These are phyloP conservation scores for Tipula helvola DNA, from an alignment of 2,888 invertebrate species.

Conservation along the genomic window DNA sequence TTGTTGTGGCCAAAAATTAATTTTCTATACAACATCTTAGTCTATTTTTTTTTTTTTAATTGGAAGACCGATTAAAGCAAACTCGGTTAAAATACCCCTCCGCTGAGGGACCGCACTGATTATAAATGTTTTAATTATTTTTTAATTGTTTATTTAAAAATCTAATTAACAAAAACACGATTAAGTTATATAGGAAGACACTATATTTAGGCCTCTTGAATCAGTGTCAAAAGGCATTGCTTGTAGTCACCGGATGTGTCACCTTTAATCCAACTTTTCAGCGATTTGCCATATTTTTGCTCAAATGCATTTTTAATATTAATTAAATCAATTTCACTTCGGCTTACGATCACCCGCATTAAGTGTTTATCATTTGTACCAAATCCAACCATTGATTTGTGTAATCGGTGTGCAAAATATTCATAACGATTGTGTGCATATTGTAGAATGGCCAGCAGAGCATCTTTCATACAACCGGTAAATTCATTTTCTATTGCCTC, in stretches of 20 bases:
- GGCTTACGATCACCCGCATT: conserved; percentile 71
- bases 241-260: conserved; percentile 82
- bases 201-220: conserved; percentile 34
- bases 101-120: neutral
- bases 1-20: neutral
- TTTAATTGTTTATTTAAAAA: neutral
- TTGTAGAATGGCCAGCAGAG: conserved; percentile 67
- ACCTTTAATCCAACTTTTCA: conserved; percentile 69
- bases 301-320: conserved; percentile 73
- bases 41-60: neutral
- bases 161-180: neutral
- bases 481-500: conserved; percentile 72
- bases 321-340: conserved; percentile 72
- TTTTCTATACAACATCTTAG: neutral
- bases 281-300: conserved; percentile 56
- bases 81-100: neutral
- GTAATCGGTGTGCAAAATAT: conserved; percentile 76
- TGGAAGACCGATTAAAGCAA: neutral
- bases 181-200: neutral
- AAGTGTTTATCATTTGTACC: conserved; percentile 81
- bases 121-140: neutral
- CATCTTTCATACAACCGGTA: conserved; percentile 66
- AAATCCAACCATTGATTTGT: conserved; percentile 79
- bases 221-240: conserved; percentile 62
- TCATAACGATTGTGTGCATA: conserved; percentile 65